phyloP scores from a whole-genome alignment of 37 sponge, comb jelly and placozoan genomes.

The Agelas oroides region DNA sequence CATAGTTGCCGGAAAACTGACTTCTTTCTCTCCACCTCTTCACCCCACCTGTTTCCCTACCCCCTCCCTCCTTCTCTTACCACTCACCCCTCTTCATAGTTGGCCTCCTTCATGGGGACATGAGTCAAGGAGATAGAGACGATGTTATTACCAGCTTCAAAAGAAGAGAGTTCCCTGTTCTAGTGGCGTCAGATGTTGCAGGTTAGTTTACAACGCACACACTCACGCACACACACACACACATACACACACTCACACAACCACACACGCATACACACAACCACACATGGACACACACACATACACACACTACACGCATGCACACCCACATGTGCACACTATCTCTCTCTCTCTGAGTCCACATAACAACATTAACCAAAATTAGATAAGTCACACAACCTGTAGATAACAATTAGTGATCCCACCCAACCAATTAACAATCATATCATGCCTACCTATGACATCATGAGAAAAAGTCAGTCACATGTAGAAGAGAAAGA shows the following conservation, averaged over 20 bases:
- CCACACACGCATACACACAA: too few species aligned
- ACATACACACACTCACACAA: background rate
- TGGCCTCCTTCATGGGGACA: slow-evolving; percentile 98
- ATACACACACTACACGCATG: background rate
- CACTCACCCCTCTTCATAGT: slow-evolving; percentile 21
- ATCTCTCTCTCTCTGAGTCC: slow-evolving; percentile 1
- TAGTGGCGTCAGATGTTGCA: slow-evolving; percentile 98
- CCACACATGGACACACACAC: background rate
- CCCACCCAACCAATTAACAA: too few species aligned
- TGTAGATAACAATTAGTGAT: too few species aligned
- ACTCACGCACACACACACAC: background rate
- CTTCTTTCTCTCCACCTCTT: background rate
- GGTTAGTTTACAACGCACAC: slow-evolving; percentile 68
- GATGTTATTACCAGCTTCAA: slow-evolving; percentile 87
- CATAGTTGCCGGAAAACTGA: background rate
- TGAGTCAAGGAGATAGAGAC: slow-evolving; percentile 90
- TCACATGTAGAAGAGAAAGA: too few species aligned
- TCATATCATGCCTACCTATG: too few species aligned
- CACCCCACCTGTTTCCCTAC: background rate
- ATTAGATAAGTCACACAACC: too few species aligned
- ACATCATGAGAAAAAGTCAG: too few species aligned
- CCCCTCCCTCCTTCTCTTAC: too few species aligned
- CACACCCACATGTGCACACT: background rate
- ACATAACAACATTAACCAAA: too few species aligned
- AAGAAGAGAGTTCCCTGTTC: slow-evolving; percentile 80